Percentiles rank a stretch among this genome's conserved stretches.
Evolutionary conservation across 2,113 vertebrate species (phyloP).

Genomic region (Stigmatopora argus): DNA sequence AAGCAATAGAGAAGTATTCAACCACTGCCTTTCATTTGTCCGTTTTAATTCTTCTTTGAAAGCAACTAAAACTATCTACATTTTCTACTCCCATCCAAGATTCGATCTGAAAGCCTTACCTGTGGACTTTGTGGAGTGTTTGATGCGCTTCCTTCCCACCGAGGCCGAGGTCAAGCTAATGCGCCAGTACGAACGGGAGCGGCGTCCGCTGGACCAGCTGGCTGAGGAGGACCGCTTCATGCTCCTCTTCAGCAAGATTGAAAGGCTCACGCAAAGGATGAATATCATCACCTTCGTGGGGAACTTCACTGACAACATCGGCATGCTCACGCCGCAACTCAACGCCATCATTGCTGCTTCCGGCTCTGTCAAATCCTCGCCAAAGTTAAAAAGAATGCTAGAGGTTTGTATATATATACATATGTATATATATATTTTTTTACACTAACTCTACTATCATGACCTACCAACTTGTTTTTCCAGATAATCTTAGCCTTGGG

Average conservation of each 20-base stretch:
- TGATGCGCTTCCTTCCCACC: slow-evolving; percentile 91
- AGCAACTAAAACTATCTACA: not conserved
- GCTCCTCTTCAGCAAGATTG: slow-evolving; percentile 90
- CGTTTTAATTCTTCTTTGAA: no score
- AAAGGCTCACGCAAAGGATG: slow-evolving; percentile 90
- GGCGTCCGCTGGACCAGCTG: slow-evolving; percentile 85
- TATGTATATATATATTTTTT: not conserved
- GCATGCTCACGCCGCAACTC: slow-evolving; percentile 90
- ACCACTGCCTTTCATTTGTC: not conserved
- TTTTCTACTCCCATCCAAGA: slow-evolving; percentile 53
- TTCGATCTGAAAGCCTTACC: slow-evolving; percentile 87
- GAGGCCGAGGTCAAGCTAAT: slow-evolving; percentile 83
- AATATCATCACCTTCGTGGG: slow-evolving; percentile 93
- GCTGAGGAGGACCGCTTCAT: slow-evolving; percentile 92
- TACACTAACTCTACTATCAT: not conserved
- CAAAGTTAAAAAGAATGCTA: slow-evolving; percentile 88
- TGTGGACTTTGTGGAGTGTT: slow-evolving; percentile 91
- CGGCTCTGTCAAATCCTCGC: slow-evolving; percentile 87
- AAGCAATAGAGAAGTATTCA: slow-evolving; percentile 86
- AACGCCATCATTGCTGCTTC: slow-evolving; percentile 93
- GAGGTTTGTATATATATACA: slow-evolving; percentile 70
- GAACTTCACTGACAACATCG: slow-evolving; percentile 84
- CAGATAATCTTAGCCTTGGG: slow-evolving; percentile 93
- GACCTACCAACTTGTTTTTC: not conserved
- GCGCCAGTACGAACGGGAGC: slow-evolving; percentile 86